Evolutionary conservation across 2,797 vertebrate genomes (phyloP).

Genomic region (Eleutherodactylus coqui): DNA sequence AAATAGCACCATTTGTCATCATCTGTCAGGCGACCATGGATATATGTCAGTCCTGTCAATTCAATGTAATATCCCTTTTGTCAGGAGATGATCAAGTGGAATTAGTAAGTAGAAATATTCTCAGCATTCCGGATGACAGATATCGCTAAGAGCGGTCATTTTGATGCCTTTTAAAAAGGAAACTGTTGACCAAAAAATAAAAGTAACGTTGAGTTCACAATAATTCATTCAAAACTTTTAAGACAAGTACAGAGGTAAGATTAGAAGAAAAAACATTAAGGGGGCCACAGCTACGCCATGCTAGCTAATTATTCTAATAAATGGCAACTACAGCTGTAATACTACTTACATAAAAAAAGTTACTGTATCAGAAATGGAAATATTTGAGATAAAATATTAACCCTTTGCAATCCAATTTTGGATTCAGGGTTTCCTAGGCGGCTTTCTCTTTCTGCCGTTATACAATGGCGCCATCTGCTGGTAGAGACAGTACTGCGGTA

Average conservation of each 20-base stretch:
- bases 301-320: no score
- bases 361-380: no score
- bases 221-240: not conserved
- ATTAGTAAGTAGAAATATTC: conserved; percentile 59
- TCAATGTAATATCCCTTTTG: conserved; percentile 53
- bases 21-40: conserved; percentile 48
- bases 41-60: conserved; percentile 61
- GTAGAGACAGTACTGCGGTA: no score
- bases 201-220: not conserved
- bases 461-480: no score
- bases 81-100: conserved; percentile 55
- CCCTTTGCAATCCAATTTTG: no score
- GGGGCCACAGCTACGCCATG: no score
- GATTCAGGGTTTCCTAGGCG: no score
- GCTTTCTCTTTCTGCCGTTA: no score
- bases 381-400: not conserved
- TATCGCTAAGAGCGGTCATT: conserved; percentile 36
- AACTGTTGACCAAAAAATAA: conserved; percentile 7
- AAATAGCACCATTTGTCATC: conserved; percentile 61
- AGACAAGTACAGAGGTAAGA: not conserved
- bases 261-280: not conserved
- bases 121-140: conserved; percentile 43
- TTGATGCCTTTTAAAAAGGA: conserved; percentile 32
- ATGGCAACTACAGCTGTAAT: no score
- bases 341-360: not conserved